Percentiles rank a stretch among this genome's conserved stretches.
These are phyloP conservation scores for Dendrophyllia cribrosa DNA, from an alignment of 64 coral and sea anemone genomes.

Conservation along the genomic window DNA sequence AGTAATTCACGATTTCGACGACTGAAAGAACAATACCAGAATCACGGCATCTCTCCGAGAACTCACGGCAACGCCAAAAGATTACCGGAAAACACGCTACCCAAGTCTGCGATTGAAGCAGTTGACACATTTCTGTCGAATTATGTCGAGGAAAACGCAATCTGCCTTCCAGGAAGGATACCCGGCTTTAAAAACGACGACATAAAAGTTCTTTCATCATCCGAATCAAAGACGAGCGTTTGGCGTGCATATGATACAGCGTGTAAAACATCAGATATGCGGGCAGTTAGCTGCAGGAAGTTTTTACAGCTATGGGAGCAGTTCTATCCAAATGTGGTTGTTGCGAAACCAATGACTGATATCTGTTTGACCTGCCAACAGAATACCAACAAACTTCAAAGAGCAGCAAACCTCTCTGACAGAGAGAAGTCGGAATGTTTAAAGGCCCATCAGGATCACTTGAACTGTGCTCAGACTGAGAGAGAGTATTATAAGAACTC, in stretches of 20 bases:
- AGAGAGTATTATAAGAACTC: constrained; percentile 47
- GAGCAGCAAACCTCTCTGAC: constrained; percentile 56
- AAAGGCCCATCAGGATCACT: constrained; percentile 41
- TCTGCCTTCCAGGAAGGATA: constrained; percentile 22
- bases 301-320: constrained; percentile 43
- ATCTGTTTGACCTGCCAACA: constrained; percentile 64
- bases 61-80: constrained; percentile 25
- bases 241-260: constrained; percentile 18
- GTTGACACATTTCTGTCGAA: constrained; percentile 10
- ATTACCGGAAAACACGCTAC: constrained; percentile 8
- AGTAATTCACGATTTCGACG: constrained; percentile 28
- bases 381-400: constrained; percentile 49
- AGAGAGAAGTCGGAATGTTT: constrained; percentile 59
- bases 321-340: constrained; percentile 24
- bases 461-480: constrained; percentile 40
- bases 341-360: constrained; percentile 63
- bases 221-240: constrained; percentile 40
- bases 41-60: constrained; percentile 4
- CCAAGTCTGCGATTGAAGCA: not conserved
- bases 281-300: constrained; percentile 29
- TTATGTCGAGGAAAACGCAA: constrained; percentile 34
- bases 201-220: constrained; percentile 57
- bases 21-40: constrained; percentile 23
- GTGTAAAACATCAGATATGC: not conserved
- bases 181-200: constrained; percentile 32